Conservation (phyloP, 1,140 invertebrate genomes). For the Globodera rostochiensis region DNA sequence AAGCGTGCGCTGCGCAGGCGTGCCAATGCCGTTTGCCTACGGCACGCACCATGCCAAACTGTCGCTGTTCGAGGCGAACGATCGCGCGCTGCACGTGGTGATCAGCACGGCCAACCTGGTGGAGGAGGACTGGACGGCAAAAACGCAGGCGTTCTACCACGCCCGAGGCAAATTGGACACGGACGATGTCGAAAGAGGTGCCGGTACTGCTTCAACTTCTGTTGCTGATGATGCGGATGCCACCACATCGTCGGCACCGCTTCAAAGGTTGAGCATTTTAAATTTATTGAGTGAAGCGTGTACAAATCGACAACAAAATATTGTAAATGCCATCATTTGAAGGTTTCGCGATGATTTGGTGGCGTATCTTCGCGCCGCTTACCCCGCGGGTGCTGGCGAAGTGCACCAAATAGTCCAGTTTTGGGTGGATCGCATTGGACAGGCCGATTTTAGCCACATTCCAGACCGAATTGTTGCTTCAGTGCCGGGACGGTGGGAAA, state of each 20-base stretch:
- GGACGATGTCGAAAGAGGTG: neutral
- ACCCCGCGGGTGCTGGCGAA: slow-evolving; percentile 9
- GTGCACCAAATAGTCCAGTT: slow-evolving; percentile 19
- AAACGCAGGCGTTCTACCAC: slow-evolving; percentile 36
- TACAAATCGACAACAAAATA: neutral
- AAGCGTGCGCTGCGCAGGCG: slow-evolving; percentile 1
- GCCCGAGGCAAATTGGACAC: slow-evolving; percentile 3
- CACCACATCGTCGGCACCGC: neutral
- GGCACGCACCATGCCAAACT: slow-evolving; percentile 38
- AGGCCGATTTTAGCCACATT: slow-evolving; percentile 31
- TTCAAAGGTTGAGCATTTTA: neutral
- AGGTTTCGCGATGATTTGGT: slow-evolving; percentile 27
- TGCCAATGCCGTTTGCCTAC: slow-evolving; percentile 26
- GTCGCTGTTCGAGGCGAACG: slow-evolving; percentile 33
- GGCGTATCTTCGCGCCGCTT: slow-evolving; percentile 21
- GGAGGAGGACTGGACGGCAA: slow-evolving; percentile 22
- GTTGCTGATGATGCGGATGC: neutral
- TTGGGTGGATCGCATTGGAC: slow-evolving; percentile 29
- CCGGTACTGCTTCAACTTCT: neutral
- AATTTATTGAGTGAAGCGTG: neutral
- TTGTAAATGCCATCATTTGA: neutral
- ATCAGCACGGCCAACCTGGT: slow-evolving; percentile 32
- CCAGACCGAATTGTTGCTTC: slow-evolving; percentile 32
- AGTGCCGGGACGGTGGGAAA: slow-evolving; percentile 29
- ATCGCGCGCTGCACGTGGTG: slow-evolving; percentile 33